These are phyloP conservation scores for Sympetrum striolatum DNA, from an alignment of 2,888 invertebrate species.

Conservation along the genomic window DNA sequence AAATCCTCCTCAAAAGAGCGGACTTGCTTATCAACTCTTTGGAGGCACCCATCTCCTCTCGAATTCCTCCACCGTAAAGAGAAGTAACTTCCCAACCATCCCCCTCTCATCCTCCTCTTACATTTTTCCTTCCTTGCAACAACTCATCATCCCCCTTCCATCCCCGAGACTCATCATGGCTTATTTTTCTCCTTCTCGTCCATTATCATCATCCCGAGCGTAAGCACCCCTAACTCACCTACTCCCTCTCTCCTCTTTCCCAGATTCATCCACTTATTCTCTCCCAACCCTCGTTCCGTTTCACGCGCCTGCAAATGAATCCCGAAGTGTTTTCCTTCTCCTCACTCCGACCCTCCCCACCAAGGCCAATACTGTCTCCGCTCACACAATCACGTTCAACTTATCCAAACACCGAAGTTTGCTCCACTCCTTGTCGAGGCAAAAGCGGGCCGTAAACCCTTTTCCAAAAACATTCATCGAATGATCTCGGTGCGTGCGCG, in stretches of 20 bases:
- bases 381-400: background rate
- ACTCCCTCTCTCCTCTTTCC: background rate
- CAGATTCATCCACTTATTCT: slow-evolving; percentile 26
- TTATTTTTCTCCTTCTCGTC: slow-evolving; percentile 25
- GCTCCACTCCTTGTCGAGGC: background rate
- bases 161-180: slow-evolving; percentile 18
- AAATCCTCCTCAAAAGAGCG: background rate
- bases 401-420: background rate
- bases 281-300: background rate
- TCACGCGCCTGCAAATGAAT: slow-evolving; percentile 17
- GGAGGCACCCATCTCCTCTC: background rate
- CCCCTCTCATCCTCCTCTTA: background rate
- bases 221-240: slow-evolving; percentile 26
- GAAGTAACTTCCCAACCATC: background rate
- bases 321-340: background rate
- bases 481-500: too few species aligned
- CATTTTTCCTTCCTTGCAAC: slow-evolving; percentile 13
- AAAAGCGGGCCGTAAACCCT: background rate
- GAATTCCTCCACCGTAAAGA: background rate
- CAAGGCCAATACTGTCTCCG: background rate
- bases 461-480: background rate
- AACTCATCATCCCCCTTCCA: background rate
- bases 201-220: slow-evolving; percentile 37
- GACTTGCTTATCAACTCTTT: background rate
- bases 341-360: background rate